A percentile compares a stretch with the other conserved stretches of the same genome.
Conservation (phyloP, 2,113 vertebrate genomes). For the Oncorhynchus masou region DNA sequence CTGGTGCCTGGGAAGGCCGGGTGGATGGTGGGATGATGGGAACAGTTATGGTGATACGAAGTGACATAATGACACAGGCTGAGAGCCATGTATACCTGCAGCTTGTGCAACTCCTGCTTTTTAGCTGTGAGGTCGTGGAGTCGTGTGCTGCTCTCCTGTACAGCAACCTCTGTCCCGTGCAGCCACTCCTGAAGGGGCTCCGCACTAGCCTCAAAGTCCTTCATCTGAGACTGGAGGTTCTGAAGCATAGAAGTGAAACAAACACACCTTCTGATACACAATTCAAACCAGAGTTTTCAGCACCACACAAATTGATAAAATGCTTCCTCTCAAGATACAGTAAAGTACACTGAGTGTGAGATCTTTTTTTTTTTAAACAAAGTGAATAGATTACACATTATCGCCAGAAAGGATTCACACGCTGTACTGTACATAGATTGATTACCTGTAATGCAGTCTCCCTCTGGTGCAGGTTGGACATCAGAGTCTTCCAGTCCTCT, state of each 20-base stretch:
- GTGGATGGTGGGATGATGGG: conserved; percentile 3
- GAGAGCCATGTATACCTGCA: conserved; percentile 80
- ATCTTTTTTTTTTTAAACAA: too few relatives aligned
- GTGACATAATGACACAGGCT: not conserved
- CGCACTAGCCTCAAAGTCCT: conserved; percentile 88
- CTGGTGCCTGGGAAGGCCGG: conserved; percentile 1
- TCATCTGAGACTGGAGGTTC: conserved; percentile 92
- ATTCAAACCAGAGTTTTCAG: not conserved
- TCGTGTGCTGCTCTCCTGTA: conserved; percentile 83
- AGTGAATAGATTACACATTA: not conserved
- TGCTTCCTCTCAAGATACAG: not conserved
- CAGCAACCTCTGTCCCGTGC: conserved; percentile 77
- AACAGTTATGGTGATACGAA: not conserved
- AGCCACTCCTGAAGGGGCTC: conserved; percentile 89
- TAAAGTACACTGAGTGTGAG: too few relatives aligned
- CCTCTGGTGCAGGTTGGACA: conserved; percentile 86
- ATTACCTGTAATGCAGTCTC: conserved; percentile 85
- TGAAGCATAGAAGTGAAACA: conserved; percentile 43
- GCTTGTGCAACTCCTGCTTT: conserved; percentile 86
- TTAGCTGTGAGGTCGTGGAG: conserved; percentile 91
- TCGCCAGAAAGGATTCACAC: not conserved
- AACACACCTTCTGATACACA: not conserved
- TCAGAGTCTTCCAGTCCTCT: conserved; percentile 91
- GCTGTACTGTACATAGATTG: not conserved
- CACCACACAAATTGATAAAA: not conserved